Evolutionary conservation across 2,113 vertebrate genomes (phyloP).

Genomic region (Phrynocephalus versicolor): DNA sequence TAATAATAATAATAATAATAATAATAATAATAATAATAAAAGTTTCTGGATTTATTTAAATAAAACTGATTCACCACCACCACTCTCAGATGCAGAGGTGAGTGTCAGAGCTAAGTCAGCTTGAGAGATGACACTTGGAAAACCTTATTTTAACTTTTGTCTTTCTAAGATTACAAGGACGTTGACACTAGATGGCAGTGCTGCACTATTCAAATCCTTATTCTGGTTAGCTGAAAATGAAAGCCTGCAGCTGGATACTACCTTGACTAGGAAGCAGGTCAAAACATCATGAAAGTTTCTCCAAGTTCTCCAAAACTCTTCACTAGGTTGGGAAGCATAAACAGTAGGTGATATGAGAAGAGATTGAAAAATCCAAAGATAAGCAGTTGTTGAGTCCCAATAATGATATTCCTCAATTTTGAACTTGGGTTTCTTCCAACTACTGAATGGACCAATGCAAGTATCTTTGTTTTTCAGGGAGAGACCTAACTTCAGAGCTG

Average conservation of each 20-base stretch:
- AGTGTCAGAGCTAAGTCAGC: background rate
- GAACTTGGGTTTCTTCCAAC: background rate
- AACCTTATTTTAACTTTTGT: background rate
- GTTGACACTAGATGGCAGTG: constrained; percentile 21
- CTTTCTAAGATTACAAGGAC: background rate
- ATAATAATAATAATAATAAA: no score
- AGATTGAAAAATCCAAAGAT: background rate
- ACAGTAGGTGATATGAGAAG: background rate
- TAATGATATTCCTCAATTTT: background rate
- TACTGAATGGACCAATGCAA: no score
- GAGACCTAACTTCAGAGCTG: no score
- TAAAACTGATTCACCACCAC: no score
- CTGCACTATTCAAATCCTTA: background rate
- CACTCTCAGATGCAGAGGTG: background rate
- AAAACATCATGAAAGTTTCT: background rate
- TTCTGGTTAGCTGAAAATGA: background rate
- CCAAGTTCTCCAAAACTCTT: background rate
- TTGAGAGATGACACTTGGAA: background rate
- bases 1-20: no score
- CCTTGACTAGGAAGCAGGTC: background rate
- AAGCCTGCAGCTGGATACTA: background rate
- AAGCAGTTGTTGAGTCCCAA: background rate
- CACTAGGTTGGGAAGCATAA: background rate
- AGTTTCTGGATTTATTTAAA: no score
- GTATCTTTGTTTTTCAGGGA: no score